Evolutionary conservation across 2,113 vertebrate genomes (phyloP), one percentile per base, ranked within the genome.

Genomic region (Otocyon megalotis): DNA sequence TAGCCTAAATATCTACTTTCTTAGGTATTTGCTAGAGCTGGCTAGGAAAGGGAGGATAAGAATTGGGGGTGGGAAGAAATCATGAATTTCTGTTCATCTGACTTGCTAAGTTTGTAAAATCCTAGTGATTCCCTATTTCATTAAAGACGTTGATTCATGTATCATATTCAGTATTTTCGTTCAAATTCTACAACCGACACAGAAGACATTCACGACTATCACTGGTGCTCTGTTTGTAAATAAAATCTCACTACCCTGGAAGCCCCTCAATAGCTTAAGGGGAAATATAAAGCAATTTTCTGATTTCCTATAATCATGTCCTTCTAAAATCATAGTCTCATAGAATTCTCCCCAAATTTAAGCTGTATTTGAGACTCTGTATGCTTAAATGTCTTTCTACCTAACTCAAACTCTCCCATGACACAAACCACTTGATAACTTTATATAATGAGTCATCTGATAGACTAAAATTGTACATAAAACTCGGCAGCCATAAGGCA

Each of bases 401-500:
- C 65, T 26, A 90, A 90, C 65, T 30, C 88, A 93, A 8, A 94
- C 62, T 74, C 89, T 60, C 37, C 71, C 87, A 80, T 85, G 9
- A 84, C 37, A 87, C 67, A 95, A 72, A 93, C 37, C 58, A 95
- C 62, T 92, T 86, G 72, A 88, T 54, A 86, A 90, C 71, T 90
- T 87, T 56, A 74, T 72, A 5, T 26, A 90, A 74, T 15, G n/a
- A 93, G 56, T 82, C 92, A 81, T 67, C 60, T 60, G 30, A 43
- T 19, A 94, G 32, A 43, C 62, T n/a, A 24, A 69, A 81, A 90
- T 63, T 77, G 50, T 85, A 91, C 69, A 54, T 89, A 81, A 92
- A 97, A 92, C 60, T 72, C 80, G 76, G 37, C 37, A 93, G 63
- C 63, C 77, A 85, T 48, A 72, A 90, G 85, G 67, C 26, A 90